These are phyloP conservation scores for Coptodon bakossiorum DNA, from an alignment of 2,113 vertebrate genomes.

Conservation along the genomic window DNA sequence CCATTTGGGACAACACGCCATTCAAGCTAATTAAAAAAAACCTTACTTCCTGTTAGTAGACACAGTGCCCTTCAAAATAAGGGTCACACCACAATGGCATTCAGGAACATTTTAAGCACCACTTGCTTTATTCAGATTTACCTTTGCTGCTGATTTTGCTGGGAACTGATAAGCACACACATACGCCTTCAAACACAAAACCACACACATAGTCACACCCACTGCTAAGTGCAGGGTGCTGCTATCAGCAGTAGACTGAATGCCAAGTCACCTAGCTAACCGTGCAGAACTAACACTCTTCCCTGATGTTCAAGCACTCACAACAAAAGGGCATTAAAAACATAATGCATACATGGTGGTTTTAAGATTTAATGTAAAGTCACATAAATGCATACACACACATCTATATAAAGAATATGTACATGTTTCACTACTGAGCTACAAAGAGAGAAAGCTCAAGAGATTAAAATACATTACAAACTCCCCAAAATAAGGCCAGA, in stretches of 20 bases:
- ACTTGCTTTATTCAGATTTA: not conserved
- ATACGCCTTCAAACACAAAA: not conserved
- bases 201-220: not conserved
- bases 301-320: not conserved
- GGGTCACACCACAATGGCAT: not conserved
- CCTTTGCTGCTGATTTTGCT: not conserved
- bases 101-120: not conserved
- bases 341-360: not conserved
- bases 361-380: not conserved
- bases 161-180: constrained; percentile 30
- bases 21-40: not conserved
- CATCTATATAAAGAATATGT: not conserved
- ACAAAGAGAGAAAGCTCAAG: not conserved
- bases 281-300: constrained; percentile 41
- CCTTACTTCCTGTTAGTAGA: not conserved
- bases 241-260: constrained; percentile 40
- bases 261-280: constrained; percentile 52
- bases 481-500: not conserved
- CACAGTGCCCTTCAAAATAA: not conserved
- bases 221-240: not conserved
- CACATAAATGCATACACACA: not conserved
- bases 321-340: constrained; percentile 21
- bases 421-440: not conserved
- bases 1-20: not conserved
- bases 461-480: not conserved